Evolutionary conservation across 1,140 invertebrate species (phyloP).

Genomic region (Listronotus oregonensis): DNA sequence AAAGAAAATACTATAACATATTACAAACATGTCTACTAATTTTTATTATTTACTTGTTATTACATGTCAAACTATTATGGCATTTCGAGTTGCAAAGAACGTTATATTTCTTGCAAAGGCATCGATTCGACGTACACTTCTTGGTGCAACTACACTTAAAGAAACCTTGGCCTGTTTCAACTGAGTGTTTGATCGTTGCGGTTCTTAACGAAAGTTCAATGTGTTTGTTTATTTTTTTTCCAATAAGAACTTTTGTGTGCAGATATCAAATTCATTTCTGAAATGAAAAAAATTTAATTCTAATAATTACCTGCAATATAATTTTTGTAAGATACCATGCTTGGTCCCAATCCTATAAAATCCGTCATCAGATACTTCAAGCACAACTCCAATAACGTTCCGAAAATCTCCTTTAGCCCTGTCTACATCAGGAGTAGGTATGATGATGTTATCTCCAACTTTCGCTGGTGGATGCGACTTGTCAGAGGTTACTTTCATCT

Average conservation of each 20-base stretch:
- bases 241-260: no score
- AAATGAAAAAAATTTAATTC: no score
- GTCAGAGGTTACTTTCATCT: no score
- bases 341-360: no score
- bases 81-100: constrained; percentile 12
- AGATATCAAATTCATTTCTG: no score
- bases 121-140: constrained; percentile 14
- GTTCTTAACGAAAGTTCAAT: no score
- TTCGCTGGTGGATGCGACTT: not conserved
- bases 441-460: constrained; percentile 1
- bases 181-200: not conserved
- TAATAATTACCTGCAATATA: no score
- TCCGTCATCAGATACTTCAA: no score
- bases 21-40: no score
- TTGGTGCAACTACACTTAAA: constrained; percentile 13
- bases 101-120: constrained; percentile 11
- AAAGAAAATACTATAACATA: no score
- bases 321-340: no score
- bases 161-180: constrained; percentile 15
- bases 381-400: not conserved
- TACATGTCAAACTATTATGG: constrained; percentile 8
- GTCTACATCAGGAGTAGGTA: constrained; percentile 2
- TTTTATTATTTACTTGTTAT: constrained; percentile 2
- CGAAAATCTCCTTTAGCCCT: not conserved
- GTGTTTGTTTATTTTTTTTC: no score